A percentile compares a stretch with the other conserved stretches of the same genome.
These are phyloP conservation scores for Numenius phaeopus DNA, from an alignment of 2,797 vertebrate species.

Conservation along the genomic window DNA sequence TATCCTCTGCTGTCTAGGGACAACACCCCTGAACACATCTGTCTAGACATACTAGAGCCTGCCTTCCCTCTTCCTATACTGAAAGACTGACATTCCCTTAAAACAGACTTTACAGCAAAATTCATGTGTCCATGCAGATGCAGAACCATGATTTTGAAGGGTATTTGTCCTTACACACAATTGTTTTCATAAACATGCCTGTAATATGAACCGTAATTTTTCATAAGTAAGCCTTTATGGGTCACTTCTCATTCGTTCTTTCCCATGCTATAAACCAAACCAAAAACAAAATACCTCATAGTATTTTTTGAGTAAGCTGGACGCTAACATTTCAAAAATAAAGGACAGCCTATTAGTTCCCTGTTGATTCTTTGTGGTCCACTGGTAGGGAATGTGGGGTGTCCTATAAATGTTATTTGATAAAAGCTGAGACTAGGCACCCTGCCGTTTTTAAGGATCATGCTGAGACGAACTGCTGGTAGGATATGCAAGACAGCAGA, in stretches of 20 bases:
- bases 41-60: constrained; percentile 40
- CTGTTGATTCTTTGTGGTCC: constrained; percentile 45
- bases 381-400: constrained; percentile 10
- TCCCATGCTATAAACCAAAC: constrained; percentile 43
- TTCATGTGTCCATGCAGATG: not conserved
- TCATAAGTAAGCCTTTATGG: not conserved
- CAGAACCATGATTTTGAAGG: not conserved
- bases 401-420: constrained; percentile 57
- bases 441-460: constrained; percentile 62
- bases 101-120: not conserved
- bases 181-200: not conserved
- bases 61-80: not conserved
- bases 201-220: not conserved
- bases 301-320: constrained; percentile 17
- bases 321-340: constrained; percentile 50
- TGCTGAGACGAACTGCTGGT: constrained; percentile 41
- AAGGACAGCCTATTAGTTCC: constrained; percentile 7
- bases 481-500: constrained; percentile 50
- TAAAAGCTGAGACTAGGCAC: constrained; percentile 44
- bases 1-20: constrained; percentile 68
- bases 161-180: not conserved
- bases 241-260: constrained; percentile 51
- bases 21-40: constrained; percentile 19
- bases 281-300: constrained; percentile 39
- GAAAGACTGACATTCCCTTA: not conserved